Base-by-base conservation (phyloP, 1,140 invertebrate species). In the Trialeurodes vaporariorum region DNA sequence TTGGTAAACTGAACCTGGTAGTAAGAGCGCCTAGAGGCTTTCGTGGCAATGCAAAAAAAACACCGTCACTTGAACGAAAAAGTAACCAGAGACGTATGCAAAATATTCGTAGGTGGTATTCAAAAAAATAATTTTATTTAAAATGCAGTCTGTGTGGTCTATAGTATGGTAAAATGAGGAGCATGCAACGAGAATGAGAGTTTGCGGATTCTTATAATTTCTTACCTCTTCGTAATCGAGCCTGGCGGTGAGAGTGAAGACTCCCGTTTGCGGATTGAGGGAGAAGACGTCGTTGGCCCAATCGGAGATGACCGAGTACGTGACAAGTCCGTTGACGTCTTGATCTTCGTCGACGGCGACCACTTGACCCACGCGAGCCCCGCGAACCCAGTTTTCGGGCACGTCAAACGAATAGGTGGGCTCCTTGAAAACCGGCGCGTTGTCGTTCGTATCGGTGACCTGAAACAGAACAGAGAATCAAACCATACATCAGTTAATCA, bases 271-370 rank as follows among this genome's bases (percentile, higher is more conserved):
- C 1, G 91, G 88, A 80, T 96, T 94, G 64, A 98, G 81, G 1
- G 90, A 89, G 78, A 98, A 98, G 0, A 95, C 90, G 75, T 94
- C 92, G 75, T 95, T 93, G 59, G 91, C 92, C 90, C 94, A 97
- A 73, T 97, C 94, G 63, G 89, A 90, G 74, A 96, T 86, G 64
- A 95, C 87, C 1, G 88, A 86, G 79, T 94, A 96, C 21, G 89
- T 91, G 2, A 95, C 80, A 74, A 93, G 89, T 23, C 93, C 91
- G 79, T 96, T 96, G 26, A 85, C 81, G 2, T 91, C 94, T 65
- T 86, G 82, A 76, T 97, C 94, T 12, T 85, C 83, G 78, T 98
- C 95, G 5, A 78, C 83, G 2, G 95, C 95, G 40, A 84, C 79
- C 23, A 98, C 86, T 65, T 86, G 83, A 1, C 94, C 94, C 27